Percentiles rank a stretch among this genome's conserved stretches.
Conservation (phyloP, 2,113 vertebrate genomes). For the Anser cygnoides region DNA sequence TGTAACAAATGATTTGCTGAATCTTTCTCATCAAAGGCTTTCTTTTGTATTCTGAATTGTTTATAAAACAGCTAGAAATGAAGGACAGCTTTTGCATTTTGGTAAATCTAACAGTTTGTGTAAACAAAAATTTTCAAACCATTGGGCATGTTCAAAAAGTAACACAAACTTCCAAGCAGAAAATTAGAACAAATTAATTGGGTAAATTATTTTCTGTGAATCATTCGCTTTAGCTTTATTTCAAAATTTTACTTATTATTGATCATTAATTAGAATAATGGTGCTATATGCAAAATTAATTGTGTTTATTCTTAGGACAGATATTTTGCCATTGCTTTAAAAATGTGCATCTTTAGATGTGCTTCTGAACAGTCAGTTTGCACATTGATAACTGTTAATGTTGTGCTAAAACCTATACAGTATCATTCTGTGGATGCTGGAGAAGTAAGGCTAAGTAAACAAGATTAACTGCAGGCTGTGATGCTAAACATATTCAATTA, state of each 20-base stretch:
- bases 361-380: background rate
- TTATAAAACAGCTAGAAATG: background rate
- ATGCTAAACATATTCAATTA: slow-evolving; percentile 69
- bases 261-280: background rate
- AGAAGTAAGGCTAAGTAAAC: slow-evolving; percentile 59
- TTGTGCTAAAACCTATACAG: background rate
- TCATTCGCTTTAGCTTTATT: background rate
- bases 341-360: background rate
- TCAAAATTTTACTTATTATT: background rate
- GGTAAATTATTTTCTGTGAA: background rate
- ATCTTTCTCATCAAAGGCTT: background rate
- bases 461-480: slow-evolving; percentile 64
- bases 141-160: background rate
- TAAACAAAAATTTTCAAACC: background rate
- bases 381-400: slow-evolving; percentile 1
- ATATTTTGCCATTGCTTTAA: background rate
- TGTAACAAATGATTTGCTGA: background rate
- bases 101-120: background rate
- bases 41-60: background rate
- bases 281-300: background rate
- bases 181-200: background rate
- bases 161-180: background rate
- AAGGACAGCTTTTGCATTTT: background rate
- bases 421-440: slow-evolving; percentile 14
- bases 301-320: background rate